Percentiles rank a stretch among this genome's conserved stretches.
Conservation (phyloP, 1,140 invertebrate species). For the Trachymyrmex cornetzi region DNA sequence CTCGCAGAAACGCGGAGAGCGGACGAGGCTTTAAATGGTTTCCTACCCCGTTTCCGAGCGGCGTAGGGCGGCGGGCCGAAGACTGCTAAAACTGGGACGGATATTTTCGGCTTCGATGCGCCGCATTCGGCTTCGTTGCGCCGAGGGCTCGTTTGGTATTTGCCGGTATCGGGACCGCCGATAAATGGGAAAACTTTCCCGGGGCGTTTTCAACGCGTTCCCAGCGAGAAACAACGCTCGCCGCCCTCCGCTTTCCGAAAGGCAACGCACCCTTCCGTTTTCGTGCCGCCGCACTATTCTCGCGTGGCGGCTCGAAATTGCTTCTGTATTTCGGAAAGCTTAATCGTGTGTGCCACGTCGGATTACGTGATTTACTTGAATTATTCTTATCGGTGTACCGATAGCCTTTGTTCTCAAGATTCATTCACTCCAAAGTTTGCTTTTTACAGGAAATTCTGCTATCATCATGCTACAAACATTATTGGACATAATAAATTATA, state of each 20-base stretch:
- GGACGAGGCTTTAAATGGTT: conserved; percentile 71
- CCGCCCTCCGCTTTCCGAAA: conserved; percentile 62
- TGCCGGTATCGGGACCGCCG: conserved; percentile 72
- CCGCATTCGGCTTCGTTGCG: conserved; percentile 55
- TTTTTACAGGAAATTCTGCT: background rate
- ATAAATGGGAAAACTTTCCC: conserved; percentile 82
- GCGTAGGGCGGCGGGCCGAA: conserved; percentile 40
- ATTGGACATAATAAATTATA: background rate
- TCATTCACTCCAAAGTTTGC: conserved; percentile 12
- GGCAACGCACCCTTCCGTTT: conserved; percentile 61
- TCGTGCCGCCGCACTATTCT: conserved; percentile 58
- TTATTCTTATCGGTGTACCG: conserved; percentile 49
- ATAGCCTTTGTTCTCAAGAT: conserved; percentile 40
- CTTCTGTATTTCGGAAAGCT: conserved; percentile 60
- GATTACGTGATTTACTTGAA: conserved; percentile 58
- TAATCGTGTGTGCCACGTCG: conserved; percentile 53
- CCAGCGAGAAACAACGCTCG: conserved; percentile 23
- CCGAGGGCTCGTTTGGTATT: conserved; percentile 73
- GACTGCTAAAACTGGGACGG: conserved; percentile 80
- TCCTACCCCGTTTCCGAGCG: conserved; percentile 50
- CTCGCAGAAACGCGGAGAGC: conserved; percentile 55
- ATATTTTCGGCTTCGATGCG: conserved; percentile 79
- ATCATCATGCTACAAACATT: background rate
- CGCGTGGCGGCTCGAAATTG: conserved; percentile 60
- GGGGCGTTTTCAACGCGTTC: conserved; percentile 69